phyloP scores from a whole-genome alignment of 2,113 vertebrate genomes.

The Hippotragus niger region DNA sequence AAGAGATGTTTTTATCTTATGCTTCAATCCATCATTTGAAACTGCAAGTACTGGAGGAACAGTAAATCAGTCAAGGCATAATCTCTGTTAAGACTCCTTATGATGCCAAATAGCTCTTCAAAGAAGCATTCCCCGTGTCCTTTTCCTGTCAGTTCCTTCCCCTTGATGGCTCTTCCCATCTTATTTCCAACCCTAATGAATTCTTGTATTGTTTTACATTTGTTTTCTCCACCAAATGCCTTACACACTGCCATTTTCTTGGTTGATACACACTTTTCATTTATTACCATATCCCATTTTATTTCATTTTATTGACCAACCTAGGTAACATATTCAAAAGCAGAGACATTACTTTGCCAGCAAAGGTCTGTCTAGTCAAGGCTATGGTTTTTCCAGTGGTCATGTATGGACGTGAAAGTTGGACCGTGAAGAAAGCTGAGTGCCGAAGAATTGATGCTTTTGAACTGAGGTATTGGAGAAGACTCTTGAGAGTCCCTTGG shows the following conservation, averaged over 20 bases:
- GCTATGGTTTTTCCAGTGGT: too few relatives aligned
- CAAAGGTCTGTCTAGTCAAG: too few relatives aligned
- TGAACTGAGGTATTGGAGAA: too few relatives aligned
- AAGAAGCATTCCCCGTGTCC: neutral
- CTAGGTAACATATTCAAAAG: too few relatives aligned
- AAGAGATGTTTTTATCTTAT: neutral
- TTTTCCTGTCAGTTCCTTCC: neutral
- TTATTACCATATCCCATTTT: neutral
- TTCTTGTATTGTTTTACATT: neutral
- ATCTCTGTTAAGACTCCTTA: constrained; percentile 2
- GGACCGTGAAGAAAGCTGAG: too few relatives aligned
- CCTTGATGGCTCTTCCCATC: neutral
- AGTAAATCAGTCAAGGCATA: neutral
- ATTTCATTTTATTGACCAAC: neutral
- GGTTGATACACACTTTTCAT: neutral
- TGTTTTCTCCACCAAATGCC: neutral
- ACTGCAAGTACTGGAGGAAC: neutral
- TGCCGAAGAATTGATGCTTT: too few relatives aligned
- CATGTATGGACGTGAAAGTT: too few relatives aligned
- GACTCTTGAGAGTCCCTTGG: too few relatives aligned
- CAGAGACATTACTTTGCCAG: too few relatives aligned
- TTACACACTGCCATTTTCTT: neutral
- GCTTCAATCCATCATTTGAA: constrained; percentile 41
- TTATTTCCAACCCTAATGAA: neutral
- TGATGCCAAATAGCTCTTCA: constrained; percentile 20